phyloP scores from a whole-genome alignment of 2,888 invertebrate species.

The Ametastegia equiseti region DNA sequence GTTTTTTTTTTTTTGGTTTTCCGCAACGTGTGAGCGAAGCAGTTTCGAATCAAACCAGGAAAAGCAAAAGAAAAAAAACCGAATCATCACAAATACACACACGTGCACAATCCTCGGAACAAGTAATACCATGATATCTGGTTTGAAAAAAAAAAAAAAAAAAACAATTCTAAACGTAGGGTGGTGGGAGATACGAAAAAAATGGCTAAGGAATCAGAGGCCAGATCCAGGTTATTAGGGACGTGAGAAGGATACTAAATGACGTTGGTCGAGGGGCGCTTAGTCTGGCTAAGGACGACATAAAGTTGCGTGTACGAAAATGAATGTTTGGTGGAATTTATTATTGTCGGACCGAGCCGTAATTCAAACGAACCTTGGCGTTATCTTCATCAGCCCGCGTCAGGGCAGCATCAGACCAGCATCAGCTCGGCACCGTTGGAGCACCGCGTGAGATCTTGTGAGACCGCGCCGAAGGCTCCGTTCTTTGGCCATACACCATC shows the following conservation, averaged over 20 bases:
- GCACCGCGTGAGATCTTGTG: conserved; percentile 65
- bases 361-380: conserved; percentile 74
- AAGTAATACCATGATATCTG: background rate
- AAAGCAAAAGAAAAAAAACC: background rate
- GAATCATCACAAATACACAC: background rate
- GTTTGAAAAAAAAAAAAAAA: background rate
- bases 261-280: conserved; percentile 72
- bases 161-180: background rate
- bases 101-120: background rate
- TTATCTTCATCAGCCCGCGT: conserved; percentile 74
- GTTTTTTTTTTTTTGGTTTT: background rate
- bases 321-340: conserved; percentile 75
- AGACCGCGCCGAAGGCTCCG: conserved; percentile 48
- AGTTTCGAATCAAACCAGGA: background rate
- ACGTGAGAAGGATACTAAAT: conserved; percentile 74
- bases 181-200: background rate
- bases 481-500: background rate
- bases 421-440: conserved; percentile 49
- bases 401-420: conserved; percentile 52
- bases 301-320: conserved; percentile 76
- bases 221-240: conserved; percentile 69
- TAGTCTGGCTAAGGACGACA: conserved; percentile 73
- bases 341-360: conserved; percentile 73
- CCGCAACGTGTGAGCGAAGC: background rate
- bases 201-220: conserved; percentile 25